phyloP scores from a whole-genome alignment of 1,140 invertebrate species.

The Pachypeltis micranthus region DNA sequence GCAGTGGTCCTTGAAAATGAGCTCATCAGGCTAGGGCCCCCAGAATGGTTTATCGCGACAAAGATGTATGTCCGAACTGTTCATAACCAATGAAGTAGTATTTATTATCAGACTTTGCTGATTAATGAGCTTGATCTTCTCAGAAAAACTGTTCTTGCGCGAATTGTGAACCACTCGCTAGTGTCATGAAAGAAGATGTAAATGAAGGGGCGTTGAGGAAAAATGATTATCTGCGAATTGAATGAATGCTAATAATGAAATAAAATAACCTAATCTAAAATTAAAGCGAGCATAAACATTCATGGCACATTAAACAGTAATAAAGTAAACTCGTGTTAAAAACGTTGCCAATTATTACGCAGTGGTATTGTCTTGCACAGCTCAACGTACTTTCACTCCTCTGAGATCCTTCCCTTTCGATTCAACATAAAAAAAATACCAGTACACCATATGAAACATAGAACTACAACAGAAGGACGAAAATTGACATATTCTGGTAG shows the following conservation, averaged over 20 bases:
- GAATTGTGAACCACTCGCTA: not conserved
- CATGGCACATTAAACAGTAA: no score
- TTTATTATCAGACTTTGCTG: not conserved
- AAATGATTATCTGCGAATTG: not conserved
- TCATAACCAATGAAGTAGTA: not conserved
- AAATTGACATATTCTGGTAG: not conserved
- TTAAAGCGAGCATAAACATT: no score
- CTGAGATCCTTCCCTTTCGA: not conserved
- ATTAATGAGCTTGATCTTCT: not conserved
- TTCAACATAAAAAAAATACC: not conserved
- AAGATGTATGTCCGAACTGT: not conserved
- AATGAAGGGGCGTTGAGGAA: no score
- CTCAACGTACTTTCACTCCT: not conserved
- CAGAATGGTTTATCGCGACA: no score
- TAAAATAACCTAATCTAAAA: not conserved
- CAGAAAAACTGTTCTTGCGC: not conserved
- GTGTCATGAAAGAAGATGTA: not conserved
- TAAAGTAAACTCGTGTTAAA: no score
- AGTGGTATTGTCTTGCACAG: no score
- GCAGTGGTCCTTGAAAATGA: not conserved
- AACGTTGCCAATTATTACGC: no score
- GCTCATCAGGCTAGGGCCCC: not conserved
- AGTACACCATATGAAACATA: not conserved
- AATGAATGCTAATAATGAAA: not conserved
- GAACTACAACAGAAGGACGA: not conserved